Base-by-base conservation (phyloP, 2,888 invertebrate genomes). In the Rhagium mordax region DNA sequence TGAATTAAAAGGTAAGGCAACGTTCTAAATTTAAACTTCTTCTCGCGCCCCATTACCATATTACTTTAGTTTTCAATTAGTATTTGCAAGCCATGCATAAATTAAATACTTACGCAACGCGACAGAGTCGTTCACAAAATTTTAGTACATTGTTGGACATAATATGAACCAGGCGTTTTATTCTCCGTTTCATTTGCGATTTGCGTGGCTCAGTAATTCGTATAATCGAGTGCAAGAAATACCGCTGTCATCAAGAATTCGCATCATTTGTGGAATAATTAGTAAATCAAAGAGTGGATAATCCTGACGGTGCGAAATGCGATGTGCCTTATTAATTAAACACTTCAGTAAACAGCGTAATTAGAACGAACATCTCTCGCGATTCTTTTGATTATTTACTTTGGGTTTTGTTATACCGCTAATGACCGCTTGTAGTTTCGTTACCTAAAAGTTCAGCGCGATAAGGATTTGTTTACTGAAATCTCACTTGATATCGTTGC, bases 111-210 rank as follows among this genome's bases (percentile, higher is more conserved):
- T 47, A 33, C 51, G 53, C 47, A 47, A 60, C 65, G 61, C 59
- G 72, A 72, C 64, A 55, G 27, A 65, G 68, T 53, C 66, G 49
- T 51, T 73, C 13, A 27, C 47, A 71, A 60, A 72, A 65, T 65
- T 68, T 61, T 81, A 77, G 75, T 74, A 77, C 48, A 55, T 51
- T 66, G 71, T 69, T 73, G 73, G 73, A 73, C 71, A 59, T 57
- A 8, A 15, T 21, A 65, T 53, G 65, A 65, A 47, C 41, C 47
- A 55, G 53, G n/a, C 55, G 62, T 55, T 55, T 70, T 51, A 24
- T 51, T 48, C 33, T 24, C 47, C 33, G 27, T 62, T 62, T 41
- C 53, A 51, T 41, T 48, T 47, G 53, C 48, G 70, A 70, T 62
- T 70, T 70, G 55, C 55, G 27, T 16, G 55, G 27, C 15, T 16